Evolutionary conservation across 2,888 invertebrate species (phyloP).

Genomic region (Dione juno): DNA sequence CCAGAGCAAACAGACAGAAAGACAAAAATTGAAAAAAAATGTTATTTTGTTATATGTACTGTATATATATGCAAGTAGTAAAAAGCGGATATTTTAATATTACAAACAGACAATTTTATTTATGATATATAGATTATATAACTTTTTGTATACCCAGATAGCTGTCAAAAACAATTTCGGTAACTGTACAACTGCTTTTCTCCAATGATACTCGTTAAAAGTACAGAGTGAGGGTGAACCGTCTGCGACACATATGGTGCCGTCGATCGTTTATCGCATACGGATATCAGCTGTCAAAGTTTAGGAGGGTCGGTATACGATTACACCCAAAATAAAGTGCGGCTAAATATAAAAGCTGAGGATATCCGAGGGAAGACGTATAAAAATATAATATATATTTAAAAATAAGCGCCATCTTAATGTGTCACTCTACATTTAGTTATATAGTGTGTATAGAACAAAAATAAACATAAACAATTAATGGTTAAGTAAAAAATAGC

Average conservation of each 20-base stretch:
- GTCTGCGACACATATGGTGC: constrained; percentile 63
- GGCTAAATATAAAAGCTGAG: constrained; percentile 54
- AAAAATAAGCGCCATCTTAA: constrained; percentile 24
- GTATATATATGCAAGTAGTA: too few relatives aligned
- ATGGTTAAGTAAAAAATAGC: constrained; percentile 10
- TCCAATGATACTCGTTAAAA: constrained; percentile 20
- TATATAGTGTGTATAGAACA: constrained; percentile 6
- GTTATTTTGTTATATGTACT: too few relatives aligned
- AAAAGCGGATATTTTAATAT: too few relatives aligned
- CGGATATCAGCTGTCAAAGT: constrained; percentile 76
- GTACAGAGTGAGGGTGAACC: constrained; percentile 45
- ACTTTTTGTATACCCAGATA: not conserved
- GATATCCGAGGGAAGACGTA: constrained; percentile 41
- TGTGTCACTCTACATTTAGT: not conserved
- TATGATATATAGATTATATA: too few relatives aligned
- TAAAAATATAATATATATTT: constrained; percentile 40
- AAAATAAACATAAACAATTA: not conserved
- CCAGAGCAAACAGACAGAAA: too few relatives aligned
- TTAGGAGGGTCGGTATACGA: constrained; percentile 56
- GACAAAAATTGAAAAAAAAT: too few relatives aligned
- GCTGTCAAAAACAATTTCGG: not conserved
- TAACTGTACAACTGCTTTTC: not conserved
- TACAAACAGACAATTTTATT: too few relatives aligned
- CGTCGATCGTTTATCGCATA: constrained; percentile 66
- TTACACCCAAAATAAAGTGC: constrained; percentile 52